Conservation (phyloP, 2,113 vertebrate species). For the Brienomyrus longianalis region DNA sequence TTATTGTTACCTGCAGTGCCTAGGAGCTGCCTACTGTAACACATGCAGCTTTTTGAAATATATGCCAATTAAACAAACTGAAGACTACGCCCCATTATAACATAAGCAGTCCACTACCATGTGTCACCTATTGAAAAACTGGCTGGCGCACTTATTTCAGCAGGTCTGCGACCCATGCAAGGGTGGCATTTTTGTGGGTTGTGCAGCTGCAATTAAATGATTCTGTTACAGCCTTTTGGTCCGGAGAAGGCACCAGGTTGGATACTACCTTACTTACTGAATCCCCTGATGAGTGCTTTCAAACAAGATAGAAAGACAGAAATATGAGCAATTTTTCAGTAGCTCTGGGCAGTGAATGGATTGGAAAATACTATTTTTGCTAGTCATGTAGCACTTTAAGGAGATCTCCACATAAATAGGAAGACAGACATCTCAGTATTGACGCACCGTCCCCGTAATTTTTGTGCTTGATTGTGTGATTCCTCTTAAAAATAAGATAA, state of each 20-base stretch:
- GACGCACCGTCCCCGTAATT: not conserved
- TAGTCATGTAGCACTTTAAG: not conserved
- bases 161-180: not conserved
- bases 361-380: not conserved
- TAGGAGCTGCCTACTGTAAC: not conserved
- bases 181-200: too few relatives aligned
- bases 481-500: not conserved
- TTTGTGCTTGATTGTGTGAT: not conserved
- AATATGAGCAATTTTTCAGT: not conserved
- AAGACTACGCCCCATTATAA: not conserved
- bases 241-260: not conserved
- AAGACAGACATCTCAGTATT: not conserved
- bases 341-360: not conserved
- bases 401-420: not conserved
- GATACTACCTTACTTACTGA: not conserved
- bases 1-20: not conserved
- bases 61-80: not conserved
- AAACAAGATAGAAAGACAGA: not conserved
- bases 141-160: not conserved
- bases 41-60: not conserved
- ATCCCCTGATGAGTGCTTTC: too few relatives aligned
- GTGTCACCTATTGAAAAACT: not conserved
- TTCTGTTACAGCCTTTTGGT: not conserved
- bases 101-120: not conserved
- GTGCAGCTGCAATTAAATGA: not conserved